Conservation (phyloP, 2,797 vertebrate genomes). For the Neostethus bicornis region DNA sequence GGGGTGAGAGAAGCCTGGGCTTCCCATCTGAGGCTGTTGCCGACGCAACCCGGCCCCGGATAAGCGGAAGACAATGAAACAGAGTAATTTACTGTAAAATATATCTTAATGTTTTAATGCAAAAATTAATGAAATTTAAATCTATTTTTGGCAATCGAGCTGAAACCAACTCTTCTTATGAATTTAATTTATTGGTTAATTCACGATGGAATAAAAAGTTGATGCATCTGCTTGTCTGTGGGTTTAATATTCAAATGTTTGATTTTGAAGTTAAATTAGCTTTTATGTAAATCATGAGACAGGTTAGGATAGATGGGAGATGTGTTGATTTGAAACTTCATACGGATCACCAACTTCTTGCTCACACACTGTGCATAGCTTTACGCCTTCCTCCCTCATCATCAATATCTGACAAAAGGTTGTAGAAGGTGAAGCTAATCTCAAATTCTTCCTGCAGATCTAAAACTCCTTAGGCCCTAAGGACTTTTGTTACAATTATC, state of each 20-base stretch:
- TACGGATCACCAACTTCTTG: background rate
- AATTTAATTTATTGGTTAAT: background rate
- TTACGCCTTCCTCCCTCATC: background rate
- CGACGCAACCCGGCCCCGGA: no score
- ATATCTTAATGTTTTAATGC: no score
- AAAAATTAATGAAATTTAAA: no score
- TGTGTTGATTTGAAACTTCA: background rate
- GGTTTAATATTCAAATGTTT: background rate
- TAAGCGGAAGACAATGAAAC: no score
- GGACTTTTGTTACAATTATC: background rate
- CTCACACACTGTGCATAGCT: background rate
- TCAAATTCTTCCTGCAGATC: background rate
- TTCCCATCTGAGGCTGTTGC: no score
- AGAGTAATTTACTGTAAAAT: no score
- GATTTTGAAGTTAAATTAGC: background rate
- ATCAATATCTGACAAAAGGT: background rate
- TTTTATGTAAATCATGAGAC: background rate
- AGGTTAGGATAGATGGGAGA: background rate
- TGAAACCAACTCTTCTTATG: background rate
- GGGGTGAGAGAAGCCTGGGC: no score
- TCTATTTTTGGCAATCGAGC: no score
- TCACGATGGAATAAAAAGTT: background rate
- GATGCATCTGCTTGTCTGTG: background rate
- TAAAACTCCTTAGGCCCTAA: background rate
- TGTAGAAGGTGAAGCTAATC: background rate